Evolutionary conservation across 2,888 invertebrate genomes (phyloP), one percentile per base, ranked within the genome.

Genomic region (Imbricaverruca yamaguchii): DNA sequence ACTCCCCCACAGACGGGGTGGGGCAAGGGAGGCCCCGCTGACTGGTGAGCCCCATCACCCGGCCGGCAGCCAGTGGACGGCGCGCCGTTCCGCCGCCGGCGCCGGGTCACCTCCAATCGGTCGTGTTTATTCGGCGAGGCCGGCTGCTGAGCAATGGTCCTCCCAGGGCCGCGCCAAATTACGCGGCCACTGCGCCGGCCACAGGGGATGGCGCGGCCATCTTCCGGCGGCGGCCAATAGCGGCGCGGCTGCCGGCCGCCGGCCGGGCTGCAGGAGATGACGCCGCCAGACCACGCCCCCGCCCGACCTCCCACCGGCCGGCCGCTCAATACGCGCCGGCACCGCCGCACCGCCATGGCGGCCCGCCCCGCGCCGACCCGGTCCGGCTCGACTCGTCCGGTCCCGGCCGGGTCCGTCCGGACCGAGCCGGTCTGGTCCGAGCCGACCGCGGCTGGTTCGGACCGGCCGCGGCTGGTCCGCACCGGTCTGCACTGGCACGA

Each of bases 201-300:
- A 53, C 74, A 18, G 74, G 74, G 74, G 74, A 74, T 18, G 74
- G 18, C 7, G 18, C 74, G 53, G 74, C 74, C 74, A 74, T 74
- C 74, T 74, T 74, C 4, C 18, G 4, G 7, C 15, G 53, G 7
- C 74, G 53, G 13, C 74, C 74, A 74, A 74, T 74, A 8, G 53
- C 53, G 7, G 65, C 23, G 59, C 39, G 53, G 9, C 53, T 53
- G 53, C 6, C 74, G 9, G 53, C 53, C 53, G 13, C 74, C 18
- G 53, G 53, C 39, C 9, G 11, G 15, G 74, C 18, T 39, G 74
- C 74, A 53, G 3, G 9, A 8, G 23, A 65, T 15, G 23, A 8
- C n/a, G 65, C 18, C 65, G 65, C 23, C 10, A 65, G 53, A 25
- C 74, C 74, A 74, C 74, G 74, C 74, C 74, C 69, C 74, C 74